Percentiles rank a stretch among this genome's conserved stretches.
Evolutionary conservation across 2,797 vertebrate species (phyloP).

Genomic region (Discoglossus pictus): DNA sequence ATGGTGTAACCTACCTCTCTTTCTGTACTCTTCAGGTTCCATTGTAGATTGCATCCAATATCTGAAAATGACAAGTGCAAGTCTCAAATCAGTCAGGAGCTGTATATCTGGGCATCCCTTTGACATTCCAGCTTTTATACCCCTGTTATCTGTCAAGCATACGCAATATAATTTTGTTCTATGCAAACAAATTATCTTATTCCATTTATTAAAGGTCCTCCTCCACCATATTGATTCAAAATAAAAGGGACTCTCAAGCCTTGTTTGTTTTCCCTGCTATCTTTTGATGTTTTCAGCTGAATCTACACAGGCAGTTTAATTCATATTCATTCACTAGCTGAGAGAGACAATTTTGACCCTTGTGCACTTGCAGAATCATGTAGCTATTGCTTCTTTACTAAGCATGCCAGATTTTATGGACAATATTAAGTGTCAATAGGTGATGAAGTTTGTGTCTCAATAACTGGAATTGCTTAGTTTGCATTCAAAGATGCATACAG

Average conservation of each 20-base stretch:
- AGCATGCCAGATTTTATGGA: background rate
- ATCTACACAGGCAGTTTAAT: constrained; percentile 37
- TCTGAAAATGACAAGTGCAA: background rate
- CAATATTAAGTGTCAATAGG: background rate
- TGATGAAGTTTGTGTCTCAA: too few relatives aligned
- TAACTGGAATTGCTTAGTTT: too few relatives aligned
- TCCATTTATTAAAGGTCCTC: constrained; percentile 57
- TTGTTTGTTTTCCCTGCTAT: constrained; percentile 48
- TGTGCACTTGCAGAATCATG: constrained; percentile 20
- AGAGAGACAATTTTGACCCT: constrained; percentile 19
- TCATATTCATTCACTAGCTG: constrained; percentile 18
- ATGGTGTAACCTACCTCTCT: constrained; percentile 69
- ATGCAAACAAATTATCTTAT: constrained; percentile 58
- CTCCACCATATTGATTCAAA: constrained; percentile 34
- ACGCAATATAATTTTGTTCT: constrained; percentile 38
- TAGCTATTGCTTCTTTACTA: constrained; percentile 1
- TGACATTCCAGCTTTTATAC: constrained; percentile 58
- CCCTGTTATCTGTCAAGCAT: constrained; percentile 57
- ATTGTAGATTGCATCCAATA: constrained; percentile 47
- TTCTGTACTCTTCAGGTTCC: constrained; percentile 70
- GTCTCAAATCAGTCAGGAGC: constrained; percentile 16
- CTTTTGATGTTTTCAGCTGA: constrained; percentile 63
- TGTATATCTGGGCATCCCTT: constrained; percentile 22
- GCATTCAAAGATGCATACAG: too few relatives aligned
- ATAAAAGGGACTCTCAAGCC: constrained; percentile 48